These are phyloP conservation scores for Lagopus muta DNA, from an alignment of 2,113 vertebrate species.

Conservation along the genomic window DNA sequence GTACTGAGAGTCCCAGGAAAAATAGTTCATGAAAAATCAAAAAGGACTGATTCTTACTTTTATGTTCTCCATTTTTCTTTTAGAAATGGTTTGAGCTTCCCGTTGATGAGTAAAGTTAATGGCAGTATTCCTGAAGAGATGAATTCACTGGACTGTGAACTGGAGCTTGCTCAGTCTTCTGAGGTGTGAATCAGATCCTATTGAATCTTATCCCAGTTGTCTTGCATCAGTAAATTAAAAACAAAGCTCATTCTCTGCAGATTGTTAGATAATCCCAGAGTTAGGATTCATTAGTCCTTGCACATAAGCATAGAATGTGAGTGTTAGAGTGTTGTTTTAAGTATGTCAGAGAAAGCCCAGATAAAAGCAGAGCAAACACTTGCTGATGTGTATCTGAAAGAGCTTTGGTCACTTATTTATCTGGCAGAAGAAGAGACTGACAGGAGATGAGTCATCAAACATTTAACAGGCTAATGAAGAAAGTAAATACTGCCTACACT, in stretches of 20 bases:
- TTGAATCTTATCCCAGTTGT: neutral
- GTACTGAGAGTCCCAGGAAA: constrained; percentile 21
- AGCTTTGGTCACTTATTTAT: neutral
- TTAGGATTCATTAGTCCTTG: neutral
- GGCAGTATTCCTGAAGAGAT: constrained; percentile 64
- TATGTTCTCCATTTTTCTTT: neutral
- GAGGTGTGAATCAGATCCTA: constrained; percentile 76
- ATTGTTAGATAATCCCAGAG: neutral
- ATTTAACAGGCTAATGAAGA: neutral
- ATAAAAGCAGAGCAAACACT: neutral
- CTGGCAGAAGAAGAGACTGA: neutral
- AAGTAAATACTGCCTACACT: neutral
- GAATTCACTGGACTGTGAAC: constrained; percentile 83
- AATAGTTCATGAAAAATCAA: neutral
- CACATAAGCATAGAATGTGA: neutral
- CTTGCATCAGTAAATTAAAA: neutral
- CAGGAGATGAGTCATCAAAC: neutral
- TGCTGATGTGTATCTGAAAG: neutral
- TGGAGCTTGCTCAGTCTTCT: constrained; percentile 85
- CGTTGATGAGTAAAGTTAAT: constrained; percentile 73
- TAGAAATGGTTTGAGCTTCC: constrained; percentile 74
- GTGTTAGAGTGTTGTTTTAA: neutral
- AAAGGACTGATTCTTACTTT: fast-evolving
- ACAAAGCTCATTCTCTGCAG: neutral
- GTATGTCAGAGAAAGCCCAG: neutral